phyloP scores from a whole-genome alignment of 2,797 vertebrate species.

The Anniella stebbinsi region DNA sequence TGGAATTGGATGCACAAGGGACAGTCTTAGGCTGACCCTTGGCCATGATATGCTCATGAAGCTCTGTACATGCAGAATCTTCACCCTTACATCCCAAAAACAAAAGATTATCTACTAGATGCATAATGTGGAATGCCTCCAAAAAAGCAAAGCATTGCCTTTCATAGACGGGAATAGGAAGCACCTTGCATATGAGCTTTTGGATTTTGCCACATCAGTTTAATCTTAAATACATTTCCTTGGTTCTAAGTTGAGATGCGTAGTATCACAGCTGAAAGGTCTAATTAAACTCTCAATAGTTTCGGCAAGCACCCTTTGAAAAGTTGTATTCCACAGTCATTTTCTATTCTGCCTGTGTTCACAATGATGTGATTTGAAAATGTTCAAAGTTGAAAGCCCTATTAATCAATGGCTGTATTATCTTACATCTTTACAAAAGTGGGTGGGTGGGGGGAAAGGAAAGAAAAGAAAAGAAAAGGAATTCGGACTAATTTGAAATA shows the following conservation, averaged over 20 bases:
- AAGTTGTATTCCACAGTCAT: slow-evolving; percentile 43
- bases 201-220: background rate
- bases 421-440: slow-evolving; percentile 30
- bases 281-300: slow-evolving; percentile 28
- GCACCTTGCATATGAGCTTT: background rate
- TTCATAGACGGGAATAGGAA: background rate
- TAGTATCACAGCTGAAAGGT: slow-evolving; percentile 9
- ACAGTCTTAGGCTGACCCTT: background rate
- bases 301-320: slow-evolving; percentile 42
- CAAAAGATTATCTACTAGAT: background rate
- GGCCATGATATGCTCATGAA: background rate
- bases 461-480: slow-evolving; percentile 38
- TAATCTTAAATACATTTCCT: background rate
- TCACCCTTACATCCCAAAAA: background rate
- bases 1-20: background rate
- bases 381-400: slow-evolving; percentile 39
- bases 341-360: slow-evolving; percentile 50
- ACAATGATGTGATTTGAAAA: slow-evolving; percentile 39
- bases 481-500: slow-evolving; percentile 44
- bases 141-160: background rate
- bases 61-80: background rate
- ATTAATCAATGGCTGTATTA: slow-evolving; percentile 53
- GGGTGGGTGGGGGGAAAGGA: background rate
- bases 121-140: too few relatives aligned
- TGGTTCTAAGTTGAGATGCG: slow-evolving; percentile 9